These are phyloP conservation scores for Sycophila texana DNA, from an alignment of 2,888 invertebrate genomes.

Conservation along the genomic window DNA sequence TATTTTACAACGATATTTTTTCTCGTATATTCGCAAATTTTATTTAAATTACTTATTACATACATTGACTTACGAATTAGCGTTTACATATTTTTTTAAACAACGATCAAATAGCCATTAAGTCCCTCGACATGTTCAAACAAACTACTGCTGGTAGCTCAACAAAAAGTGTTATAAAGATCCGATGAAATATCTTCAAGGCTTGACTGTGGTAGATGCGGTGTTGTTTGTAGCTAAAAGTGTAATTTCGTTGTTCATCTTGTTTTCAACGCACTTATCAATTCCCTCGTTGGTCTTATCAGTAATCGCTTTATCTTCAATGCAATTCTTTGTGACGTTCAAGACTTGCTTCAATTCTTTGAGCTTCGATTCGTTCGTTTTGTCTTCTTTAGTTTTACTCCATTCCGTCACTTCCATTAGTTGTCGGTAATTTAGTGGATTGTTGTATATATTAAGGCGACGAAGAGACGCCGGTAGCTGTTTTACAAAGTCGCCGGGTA, in stretches of 20 bases:
- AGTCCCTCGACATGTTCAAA: not conserved
- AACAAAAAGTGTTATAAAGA: not conserved
- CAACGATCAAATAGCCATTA: not conserved
- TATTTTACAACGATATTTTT: not conserved
- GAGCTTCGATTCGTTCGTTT: conserved; percentile 41
- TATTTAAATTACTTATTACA: conserved; percentile 30
- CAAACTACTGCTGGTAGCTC: not conserved
- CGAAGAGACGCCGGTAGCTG: conserved; percentile 37
- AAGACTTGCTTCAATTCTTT: conserved; percentile 47
- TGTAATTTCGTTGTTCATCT: conserved; percentile 34
- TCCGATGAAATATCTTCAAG: not conserved
- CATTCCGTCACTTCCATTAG: conserved; percentile 36
- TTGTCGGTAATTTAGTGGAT: conserved; percentile 52
- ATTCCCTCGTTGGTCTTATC: conserved; percentile 37
- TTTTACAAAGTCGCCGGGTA: conserved; percentile 43
- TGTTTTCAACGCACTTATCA: conserved; percentile 53
- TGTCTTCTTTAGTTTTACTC: conserved; percentile 44
- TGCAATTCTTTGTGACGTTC: conserved; percentile 43
- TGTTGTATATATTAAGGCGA: conserved; percentile 47
- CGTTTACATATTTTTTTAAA: not conserved
- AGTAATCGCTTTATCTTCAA: conserved; percentile 28
- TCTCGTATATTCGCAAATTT: not conserved
- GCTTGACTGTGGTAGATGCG: not conserved
- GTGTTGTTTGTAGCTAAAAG: not conserved
- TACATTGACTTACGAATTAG: not conserved